Base-by-base conservation (phyloP, 2,888 invertebrate genomes). In the Anodontia alba region DNA sequence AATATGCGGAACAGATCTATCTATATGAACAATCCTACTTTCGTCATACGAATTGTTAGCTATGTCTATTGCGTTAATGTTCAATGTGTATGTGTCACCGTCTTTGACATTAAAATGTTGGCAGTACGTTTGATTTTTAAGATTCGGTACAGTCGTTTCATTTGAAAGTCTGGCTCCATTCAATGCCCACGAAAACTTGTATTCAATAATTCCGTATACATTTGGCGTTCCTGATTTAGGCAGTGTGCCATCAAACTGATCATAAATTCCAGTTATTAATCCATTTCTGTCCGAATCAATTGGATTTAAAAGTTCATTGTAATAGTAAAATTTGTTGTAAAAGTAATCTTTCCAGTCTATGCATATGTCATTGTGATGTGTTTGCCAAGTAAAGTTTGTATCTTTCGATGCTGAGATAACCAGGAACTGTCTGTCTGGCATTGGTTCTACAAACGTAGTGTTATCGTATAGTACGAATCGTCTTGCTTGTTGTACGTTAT, bases 151-250 rank as follows among this genome's bases (percentile, higher is more conserved):
- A 36, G 36, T n/a, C 31, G 36, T 20, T 33, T 17, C 20, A 46
- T 10, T 3, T 8, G n/a, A 43, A 36, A 20, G n/a, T 36, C n/a
- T 26, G 26, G 0, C 49, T 76, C 43, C 29, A 31, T 20, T 73
- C 67, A 29, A 5, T 49, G 42, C 33, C 43, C 83, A 73, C 12
- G 36, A 68, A 68, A 73, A 84, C 17, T 68, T 68, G 67, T 79
- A 88, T 17, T 69, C 49, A 2, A 73, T 69, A 3, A 89, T 76
- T 1, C 89, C 89, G 17, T 82, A 36, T 0, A 88, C 78, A 51
- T 88, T 87, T 68, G 62, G 54, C 0, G 87, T 89, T 17, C 89
- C 89, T 20, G 51, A 43, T 5, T 83, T 70, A 3, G 89, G 82
- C 20, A 89, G 67, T 7, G 46, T 5, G n/a, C 87, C 87, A 20